phyloP scores from a whole-genome alignment of 2,113 vertebrate genomes.

The Condylura cristata region DNA sequence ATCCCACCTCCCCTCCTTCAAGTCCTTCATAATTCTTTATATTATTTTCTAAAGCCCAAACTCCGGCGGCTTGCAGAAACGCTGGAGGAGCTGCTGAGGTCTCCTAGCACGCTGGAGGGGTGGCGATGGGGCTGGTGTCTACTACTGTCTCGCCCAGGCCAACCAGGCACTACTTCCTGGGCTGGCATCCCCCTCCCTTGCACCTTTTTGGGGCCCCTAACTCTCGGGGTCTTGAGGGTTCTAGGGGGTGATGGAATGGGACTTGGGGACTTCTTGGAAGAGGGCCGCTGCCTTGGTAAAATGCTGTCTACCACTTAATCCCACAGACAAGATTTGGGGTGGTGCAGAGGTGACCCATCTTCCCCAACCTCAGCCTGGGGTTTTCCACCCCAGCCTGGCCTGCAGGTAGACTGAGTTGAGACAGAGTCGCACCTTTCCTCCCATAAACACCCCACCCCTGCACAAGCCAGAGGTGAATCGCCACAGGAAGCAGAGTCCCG shows the following conservation, averaged over 20 bases:
- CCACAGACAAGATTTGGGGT: background rate
- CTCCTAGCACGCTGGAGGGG: background rate
- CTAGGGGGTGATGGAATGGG: background rate
- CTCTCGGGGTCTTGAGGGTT: background rate
- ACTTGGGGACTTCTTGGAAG: background rate
- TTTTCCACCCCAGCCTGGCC: background rate
- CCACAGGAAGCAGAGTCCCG: background rate
- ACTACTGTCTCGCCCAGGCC: background rate
- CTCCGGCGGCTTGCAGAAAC: background rate
- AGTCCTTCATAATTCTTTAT: background rate
- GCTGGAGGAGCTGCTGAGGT: fast-evolving
- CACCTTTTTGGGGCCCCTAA: background rate
- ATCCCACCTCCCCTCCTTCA: background rate
- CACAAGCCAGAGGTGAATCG: background rate
- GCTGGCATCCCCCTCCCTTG: background rate
- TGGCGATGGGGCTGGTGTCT: background rate
- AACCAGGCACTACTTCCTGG: fast-evolving
- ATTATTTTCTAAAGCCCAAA: background rate
- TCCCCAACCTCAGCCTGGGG: background rate
- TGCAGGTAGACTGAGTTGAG: background rate
- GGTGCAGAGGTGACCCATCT: background rate
- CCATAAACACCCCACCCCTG: background rate
- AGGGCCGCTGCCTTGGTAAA: background rate
- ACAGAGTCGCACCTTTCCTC: fast-evolving
- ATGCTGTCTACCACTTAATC: background rate